Evolutionary conservation across 2,113 vertebrate genomes (phyloP), one percentile per base, ranked within the genome.

Genomic region (Ptilorrhoa leucosticta): DNA sequence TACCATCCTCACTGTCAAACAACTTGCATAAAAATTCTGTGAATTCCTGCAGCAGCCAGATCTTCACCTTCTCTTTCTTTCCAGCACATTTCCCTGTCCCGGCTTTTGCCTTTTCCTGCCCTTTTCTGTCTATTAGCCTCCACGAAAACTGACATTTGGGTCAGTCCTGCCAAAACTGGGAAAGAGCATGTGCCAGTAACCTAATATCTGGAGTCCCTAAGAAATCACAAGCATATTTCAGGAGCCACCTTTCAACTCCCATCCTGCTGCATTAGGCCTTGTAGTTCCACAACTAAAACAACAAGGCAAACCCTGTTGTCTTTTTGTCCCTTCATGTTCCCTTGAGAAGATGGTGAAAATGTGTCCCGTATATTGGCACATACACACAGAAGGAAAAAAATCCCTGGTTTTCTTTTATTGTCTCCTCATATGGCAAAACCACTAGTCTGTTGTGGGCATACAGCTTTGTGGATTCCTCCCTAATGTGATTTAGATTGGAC

Each of bases 281-380:
- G 13, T 13, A 28, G 22, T 33, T 51, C 16, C 53, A 64, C 44
- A 56, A 31, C 28, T 45, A 37, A 4, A 60, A 21, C 48, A 40
- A 39, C 11, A 21, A 53, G 13, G 30, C 33, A 85, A 60, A 68
- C 2, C 0, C 0, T 7, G 1, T 18, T 27, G 21, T 20, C 47
- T 27, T 88, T 66, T 72, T 30, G 22, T 39, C 44, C 24, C 3
- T 78, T 83, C 27, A 9, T 20, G 3, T 44, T 85, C 13, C 33
- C 27, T 56, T 60, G 30, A 35, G 24, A 68, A 3, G 1, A 50
- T 4, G 1, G 33, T 42, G 35, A 79, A 70, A 92, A 69, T 17
- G 7, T 5, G 4, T 19, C 30, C 35, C 1, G 0, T 28, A 33
- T 23, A 24, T 68, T 22, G 23, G 15, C 2, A 0, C 3, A 0